A percentile compares a stretch with the other conserved stretches of the same genome.
These are phyloP conservation scores for Strigops habroptila DNA, from an alignment of 2,113 vertebrate species.

Conservation along the genomic window DNA sequence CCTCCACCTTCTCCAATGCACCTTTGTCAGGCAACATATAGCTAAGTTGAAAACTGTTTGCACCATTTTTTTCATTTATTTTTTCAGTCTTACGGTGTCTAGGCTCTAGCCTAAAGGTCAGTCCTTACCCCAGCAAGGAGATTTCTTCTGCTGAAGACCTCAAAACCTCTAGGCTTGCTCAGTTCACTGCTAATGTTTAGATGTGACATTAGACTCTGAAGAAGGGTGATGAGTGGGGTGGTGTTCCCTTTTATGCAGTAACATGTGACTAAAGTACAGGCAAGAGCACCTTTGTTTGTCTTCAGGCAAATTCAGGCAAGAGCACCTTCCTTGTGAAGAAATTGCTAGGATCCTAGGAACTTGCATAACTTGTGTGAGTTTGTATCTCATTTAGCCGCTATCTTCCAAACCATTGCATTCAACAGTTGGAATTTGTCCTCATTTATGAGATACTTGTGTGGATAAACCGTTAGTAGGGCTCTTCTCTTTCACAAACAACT, in stretches of 20 bases:
- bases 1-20: not conserved
- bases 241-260: not conserved
- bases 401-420: not conserved
- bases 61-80: not conserved
- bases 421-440: not conserved
- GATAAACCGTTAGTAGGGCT: not conserved
- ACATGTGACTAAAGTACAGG: not conserved
- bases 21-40: not conserved
- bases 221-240: not conserved
- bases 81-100: not conserved
- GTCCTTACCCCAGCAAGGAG: not conserved
- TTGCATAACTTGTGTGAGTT: not conserved
- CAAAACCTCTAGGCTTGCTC: not conserved
- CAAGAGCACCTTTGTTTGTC: not conserved
- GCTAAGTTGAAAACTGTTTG: not conserved
- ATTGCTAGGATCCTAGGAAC: not conserved
- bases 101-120: not conserved
- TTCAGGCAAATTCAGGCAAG: not conserved
- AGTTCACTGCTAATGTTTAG: not conserved
- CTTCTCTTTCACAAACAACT: not conserved
- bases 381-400: not conserved
- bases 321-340: not conserved
- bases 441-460: not conserved
- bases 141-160: not conserved
- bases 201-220: rapidly evolving